These are phyloP conservation scores for Anabacerthia variegaticeps DNA, from an alignment of 2,797 vertebrate genomes.

Conservation along the genomic window DNA sequence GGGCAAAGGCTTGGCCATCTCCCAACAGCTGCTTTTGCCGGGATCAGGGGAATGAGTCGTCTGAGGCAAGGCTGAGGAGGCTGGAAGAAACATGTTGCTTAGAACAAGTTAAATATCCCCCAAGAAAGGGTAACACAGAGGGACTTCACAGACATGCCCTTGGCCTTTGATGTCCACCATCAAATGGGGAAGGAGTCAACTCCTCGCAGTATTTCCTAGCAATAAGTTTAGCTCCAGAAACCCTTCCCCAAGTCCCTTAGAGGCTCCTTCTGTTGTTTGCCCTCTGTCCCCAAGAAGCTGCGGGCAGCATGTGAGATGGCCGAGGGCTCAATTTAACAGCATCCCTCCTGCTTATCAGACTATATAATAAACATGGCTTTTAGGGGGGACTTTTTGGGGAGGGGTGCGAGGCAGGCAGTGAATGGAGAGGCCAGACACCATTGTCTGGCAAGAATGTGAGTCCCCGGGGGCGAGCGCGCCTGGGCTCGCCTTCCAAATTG, in stretches of 20 bases:
- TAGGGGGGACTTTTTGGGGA: constrained; percentile 2
- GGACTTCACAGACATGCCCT: not conserved
- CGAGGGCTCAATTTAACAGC: constrained; percentile 3
- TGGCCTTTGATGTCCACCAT: not conserved
- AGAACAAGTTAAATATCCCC: not conserved
- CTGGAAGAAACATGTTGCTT: not conserved
- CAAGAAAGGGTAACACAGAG: rapidly evolving
- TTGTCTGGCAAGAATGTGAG: constrained; percentile 68
- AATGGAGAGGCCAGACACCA: constrained; percentile 72
- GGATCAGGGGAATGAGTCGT: constrained; percentile 35
- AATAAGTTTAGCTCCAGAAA: not conserved
- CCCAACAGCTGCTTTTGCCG: constrained; percentile 12
- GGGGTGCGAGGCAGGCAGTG: not conserved
- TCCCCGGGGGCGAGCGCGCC: constrained; percentile 49
- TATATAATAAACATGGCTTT: constrained; percentile 45
- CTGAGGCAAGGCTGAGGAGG: constrained; percentile 21
- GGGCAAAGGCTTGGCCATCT: not conserved
- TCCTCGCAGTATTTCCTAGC: not conserved
- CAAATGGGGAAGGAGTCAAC: not conserved
- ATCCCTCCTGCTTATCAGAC: constrained; percentile 39
- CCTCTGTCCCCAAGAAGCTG: not conserved
- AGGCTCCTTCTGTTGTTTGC: not conserved
- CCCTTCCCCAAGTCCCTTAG: not conserved
- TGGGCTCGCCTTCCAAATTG: constrained; percentile 70
- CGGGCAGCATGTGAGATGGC: not conserved